Evolutionary conservation across 2,797 vertebrate species (phyloP), one percentile per base, ranked within the genome.

Genomic region (Netta rufina): DNA sequence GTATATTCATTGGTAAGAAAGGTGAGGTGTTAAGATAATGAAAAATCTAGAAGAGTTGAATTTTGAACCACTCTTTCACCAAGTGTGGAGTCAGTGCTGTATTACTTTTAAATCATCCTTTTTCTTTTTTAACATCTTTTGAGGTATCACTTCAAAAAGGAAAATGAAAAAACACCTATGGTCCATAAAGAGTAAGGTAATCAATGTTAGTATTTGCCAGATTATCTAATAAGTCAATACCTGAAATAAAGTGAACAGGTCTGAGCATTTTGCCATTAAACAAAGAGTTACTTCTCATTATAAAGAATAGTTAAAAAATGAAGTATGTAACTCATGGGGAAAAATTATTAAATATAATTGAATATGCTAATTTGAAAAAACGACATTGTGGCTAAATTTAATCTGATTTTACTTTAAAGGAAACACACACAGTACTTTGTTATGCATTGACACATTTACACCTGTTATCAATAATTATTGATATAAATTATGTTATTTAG

Each of bases 401-500:
- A 84, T 86, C 39, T 67, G 33, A 36, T 85, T 74, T 43, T 85
- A 77, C 67, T 60, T 25, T 14, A 74, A 89, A 88, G 86, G 32
- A 54, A 83, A 22, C 47, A 73, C 1, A 5, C 39, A 5, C 36
- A 71, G 70, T 25, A 38, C 20, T 70, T 7, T 13, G 8, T 82
- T 92, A 49, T 47, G 13, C 45, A 62, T 39, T 84, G 84, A 53
- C 32, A 72, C 13, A 65, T 80, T 93, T 74, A 27, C 61, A 78
- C 11, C 61, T 73, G 45, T 86, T 79, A 76, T 71, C 45, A 83
- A 83, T 92, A 92, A 93, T 94, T 91, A 93, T 74, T 85, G 78
- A 84, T 94, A 84, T 13, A 93, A 94, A 92, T 92, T 64, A 82
- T 36, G 45, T 82, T 91, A 84, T 95, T 96, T 89, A 85, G 69